Evolutionary conservation across 2,797 vertebrate genomes (phyloP).

Genomic region (Chrysocyon brachyurus): DNA sequence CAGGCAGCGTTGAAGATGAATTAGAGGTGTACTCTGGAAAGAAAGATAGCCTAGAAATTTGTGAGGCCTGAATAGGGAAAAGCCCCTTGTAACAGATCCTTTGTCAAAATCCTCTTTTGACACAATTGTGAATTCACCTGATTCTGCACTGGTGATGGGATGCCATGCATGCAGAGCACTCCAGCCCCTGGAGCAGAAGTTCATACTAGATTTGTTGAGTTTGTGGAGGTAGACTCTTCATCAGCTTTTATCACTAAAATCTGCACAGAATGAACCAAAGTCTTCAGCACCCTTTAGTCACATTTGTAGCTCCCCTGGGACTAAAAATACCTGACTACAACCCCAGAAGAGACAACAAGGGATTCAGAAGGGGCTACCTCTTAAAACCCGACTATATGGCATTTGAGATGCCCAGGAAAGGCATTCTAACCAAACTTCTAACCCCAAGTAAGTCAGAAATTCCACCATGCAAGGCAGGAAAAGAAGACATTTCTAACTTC

Average conservation of each 20-base stretch:
- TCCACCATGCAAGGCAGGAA: neutral
- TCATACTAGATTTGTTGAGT: neutral
- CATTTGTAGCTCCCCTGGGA: neutral
- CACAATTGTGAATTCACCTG: neutral
- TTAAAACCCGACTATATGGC: neutral
- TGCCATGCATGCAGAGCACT: rapidly evolving
- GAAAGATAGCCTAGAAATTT: neutral
- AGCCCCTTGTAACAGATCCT: neutral
- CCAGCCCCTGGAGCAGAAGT: neutral
- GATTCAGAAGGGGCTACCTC: neutral
- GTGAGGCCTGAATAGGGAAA: neutral
- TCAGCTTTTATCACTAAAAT: neutral
- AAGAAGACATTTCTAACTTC: too few relatives aligned
- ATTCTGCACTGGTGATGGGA: neutral
- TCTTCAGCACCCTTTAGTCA: neutral
- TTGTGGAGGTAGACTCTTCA: neutral
- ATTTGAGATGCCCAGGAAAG: neutral
- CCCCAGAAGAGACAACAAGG: neutral
- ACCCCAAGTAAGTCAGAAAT: neutral
- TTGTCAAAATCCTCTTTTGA: neutral
- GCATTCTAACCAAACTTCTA: neutral
- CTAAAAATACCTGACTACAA: neutral
- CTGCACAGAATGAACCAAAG: neutral
- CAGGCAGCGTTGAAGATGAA: neutral
- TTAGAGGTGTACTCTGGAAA: neutral